Evolutionary conservation across 2,797 vertebrate genomes (phyloP).

Genomic region (Furcifer pardalis): DNA sequence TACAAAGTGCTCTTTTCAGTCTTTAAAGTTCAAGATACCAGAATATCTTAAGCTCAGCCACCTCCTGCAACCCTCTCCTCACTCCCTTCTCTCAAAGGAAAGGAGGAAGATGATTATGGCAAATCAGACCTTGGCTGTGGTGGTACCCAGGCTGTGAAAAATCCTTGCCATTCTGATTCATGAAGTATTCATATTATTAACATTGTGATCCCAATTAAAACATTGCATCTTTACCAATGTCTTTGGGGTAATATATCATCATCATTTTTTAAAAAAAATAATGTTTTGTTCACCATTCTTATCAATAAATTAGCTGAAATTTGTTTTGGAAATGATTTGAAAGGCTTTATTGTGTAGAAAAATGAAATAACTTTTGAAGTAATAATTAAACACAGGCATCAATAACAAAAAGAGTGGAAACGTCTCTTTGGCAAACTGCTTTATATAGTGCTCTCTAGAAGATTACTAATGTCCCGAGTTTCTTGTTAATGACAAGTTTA

Average conservation of each 20-base stretch:
- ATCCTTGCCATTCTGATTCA: not conserved
- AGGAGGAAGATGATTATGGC: not conserved
- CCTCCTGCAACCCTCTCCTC: no score
- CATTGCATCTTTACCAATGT: not conserved
- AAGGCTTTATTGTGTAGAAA: not conserved
- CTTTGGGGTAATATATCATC: no score
- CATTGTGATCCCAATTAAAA: not conserved
- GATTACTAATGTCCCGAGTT: not conserved
- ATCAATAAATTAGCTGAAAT: not conserved
- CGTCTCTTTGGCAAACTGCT: not conserved
- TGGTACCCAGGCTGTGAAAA: not conserved
- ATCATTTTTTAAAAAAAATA: no score
- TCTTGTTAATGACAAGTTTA: not conserved
- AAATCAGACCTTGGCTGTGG: not conserved
- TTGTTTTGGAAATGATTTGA: not conserved
- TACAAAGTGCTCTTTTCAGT: not conserved
- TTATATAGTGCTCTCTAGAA: not conserved
- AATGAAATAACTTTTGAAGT: not conserved
- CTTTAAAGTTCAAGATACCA: not conserved
- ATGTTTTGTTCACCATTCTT: no score
- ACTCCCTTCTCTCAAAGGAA: not conserved
- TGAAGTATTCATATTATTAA: not conserved
- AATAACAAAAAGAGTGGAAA: not conserved
- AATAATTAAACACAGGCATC: not conserved
- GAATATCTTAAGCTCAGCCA: not conserved